Conservation (phyloP, 2,888 invertebrate genomes). For the Machimus rusticus region DNA sequence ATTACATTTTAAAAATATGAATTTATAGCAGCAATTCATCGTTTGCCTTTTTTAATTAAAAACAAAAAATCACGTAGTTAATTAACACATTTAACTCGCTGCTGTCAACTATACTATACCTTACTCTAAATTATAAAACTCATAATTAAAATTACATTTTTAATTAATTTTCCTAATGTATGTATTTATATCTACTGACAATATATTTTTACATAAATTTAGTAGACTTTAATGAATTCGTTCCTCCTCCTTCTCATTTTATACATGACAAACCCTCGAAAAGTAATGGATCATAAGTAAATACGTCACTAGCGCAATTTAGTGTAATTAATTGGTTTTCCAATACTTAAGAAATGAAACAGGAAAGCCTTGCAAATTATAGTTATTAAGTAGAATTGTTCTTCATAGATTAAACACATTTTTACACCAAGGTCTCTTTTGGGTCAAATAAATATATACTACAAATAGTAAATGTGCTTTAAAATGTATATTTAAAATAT, state of each 20-base stretch:
- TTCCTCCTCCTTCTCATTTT: not conserved
- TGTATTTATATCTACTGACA: not conserved
- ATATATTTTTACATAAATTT: not conserved
- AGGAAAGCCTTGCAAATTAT: not conserved
- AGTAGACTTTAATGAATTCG: constrained; percentile 11
- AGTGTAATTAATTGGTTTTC: not conserved
- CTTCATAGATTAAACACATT: not conserved
- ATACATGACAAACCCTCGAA: not conserved
- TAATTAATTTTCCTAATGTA: not conserved
- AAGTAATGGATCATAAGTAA: not conserved
- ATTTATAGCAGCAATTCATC: not conserved
- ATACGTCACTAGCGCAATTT: not conserved
- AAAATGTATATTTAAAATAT: not conserved
- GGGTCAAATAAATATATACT: not conserved
- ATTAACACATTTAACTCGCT: not conserved
- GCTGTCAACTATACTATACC: too few relatives aligned
- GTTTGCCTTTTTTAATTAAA: not conserved
- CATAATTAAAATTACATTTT: not conserved
- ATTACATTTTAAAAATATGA: not conserved
- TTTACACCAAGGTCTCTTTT: not conserved
- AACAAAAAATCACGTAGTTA: not conserved
- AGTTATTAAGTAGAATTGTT: not conserved
- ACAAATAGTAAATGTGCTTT: not conserved
- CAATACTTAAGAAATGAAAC: not conserved
- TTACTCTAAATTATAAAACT: not conserved